Base-by-base conservation (phyloP, 92 coral and sea anemone species). In the Palythoa grandis region DNA sequence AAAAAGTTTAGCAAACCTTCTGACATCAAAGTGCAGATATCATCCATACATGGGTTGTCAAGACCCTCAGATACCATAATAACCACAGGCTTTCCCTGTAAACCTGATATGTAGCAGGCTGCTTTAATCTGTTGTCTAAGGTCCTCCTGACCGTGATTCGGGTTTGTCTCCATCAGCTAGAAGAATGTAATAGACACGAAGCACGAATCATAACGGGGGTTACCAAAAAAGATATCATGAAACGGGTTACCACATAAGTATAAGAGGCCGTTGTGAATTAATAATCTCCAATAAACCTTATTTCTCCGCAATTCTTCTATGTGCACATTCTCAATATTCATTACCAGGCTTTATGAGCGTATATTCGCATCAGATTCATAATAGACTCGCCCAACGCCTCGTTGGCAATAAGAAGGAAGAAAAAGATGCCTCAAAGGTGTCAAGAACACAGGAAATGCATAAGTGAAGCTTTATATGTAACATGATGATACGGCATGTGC, bases 41-140 rank as follows among this genome's bases (percentile, higher is more conserved):
- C 98, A 52, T 93, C 95, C 94, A 96, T 79, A 16, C 94, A 78
- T 17, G 86, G 88, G 52, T 89, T 89, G 52, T 87, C 56, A 66
- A 95, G 89, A 23, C 89, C 93, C 56, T 96, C 98, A 12, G 99
- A 93, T 38, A 96, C 89, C 70, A 93, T 91, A 86, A 96, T 76
- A 14, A 93, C 94, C 22, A 95, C 97, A 10, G 91, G 98, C 79
- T 96, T 96, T 43, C 95, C 99, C 80, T 93, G 97, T 12, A 96
- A 80, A 15, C 99, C 98, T 12, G 99, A 92, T 38, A 95, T 83
- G 82, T 90, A 96, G 66, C 95, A 85, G 14, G 98, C 99, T 60
- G 92, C 89, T 82, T 95, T 95, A 80, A 96, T 95, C 90, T 94
- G 98, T 40, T 95, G 95, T 71, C 99, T 92, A 9, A 94, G 88